Evolutionary conservation across 2,888 invertebrate genomes (phyloP).

Genomic region (Callyntrura sp.): DNA sequence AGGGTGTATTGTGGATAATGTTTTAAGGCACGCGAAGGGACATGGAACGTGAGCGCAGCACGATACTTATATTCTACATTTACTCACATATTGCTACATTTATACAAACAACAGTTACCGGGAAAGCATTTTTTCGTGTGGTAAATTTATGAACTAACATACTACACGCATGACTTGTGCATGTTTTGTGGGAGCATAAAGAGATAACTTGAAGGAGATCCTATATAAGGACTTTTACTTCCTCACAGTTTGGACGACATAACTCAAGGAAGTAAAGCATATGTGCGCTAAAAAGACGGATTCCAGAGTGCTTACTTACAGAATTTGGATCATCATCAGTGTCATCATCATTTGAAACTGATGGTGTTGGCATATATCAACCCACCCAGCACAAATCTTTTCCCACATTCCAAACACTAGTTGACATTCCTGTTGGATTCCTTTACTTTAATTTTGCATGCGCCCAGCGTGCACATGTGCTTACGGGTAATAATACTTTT

Average conservation of each 20-base stretch:
- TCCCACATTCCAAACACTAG: conserved; percentile 64
- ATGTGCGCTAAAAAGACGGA: conserved; percentile 5
- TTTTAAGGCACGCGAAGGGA: background rate
- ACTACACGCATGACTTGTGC: background rate
- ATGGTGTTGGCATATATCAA: conserved; percentile 63
- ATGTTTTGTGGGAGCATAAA: conserved; percentile 16
- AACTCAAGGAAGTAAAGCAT: background rate
- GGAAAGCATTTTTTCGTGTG: conserved; percentile 35
- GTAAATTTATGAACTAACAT: conserved; percentile 48
- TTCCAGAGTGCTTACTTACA: conserved; percentile 64
- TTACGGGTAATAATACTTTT: conserved; percentile 8
- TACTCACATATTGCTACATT: too few species aligned
- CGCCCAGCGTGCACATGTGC: conserved; percentile 29
- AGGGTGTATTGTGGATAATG: background rate
- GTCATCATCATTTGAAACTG: conserved; percentile 66
- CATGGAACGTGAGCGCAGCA: too few species aligned
- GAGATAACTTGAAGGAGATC: background rate
- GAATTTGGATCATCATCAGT: conserved; percentile 63
- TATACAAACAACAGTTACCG: too few species aligned
- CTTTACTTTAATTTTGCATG: conserved; percentile 40
- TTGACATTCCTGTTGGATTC: conserved; percentile 69
- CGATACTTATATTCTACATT: too few species aligned
- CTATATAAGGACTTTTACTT: conserved; percentile 8
- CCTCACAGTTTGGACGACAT: conserved; percentile 1
- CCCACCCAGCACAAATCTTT: conserved; percentile 69